Evolutionary conservation across 2,888 invertebrate species (phyloP), one percentile per base, ranked within the genome.

Genomic region (Caenorhabditis sinica): DNA sequence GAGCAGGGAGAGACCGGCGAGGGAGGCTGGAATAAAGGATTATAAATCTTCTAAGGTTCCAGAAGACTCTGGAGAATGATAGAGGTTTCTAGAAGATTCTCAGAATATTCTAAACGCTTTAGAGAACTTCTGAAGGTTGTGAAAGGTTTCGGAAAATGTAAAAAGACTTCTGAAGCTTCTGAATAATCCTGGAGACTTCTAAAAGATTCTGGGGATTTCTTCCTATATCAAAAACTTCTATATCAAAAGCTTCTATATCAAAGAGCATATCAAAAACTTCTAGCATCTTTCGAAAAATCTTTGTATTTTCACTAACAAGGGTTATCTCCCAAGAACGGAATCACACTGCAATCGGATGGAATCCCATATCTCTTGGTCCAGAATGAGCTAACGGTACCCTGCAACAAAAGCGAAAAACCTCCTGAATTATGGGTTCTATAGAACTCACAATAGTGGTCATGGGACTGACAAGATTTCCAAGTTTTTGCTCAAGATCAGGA

Each of bases 261-360:
- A n/a, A n/a, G n/a, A n/a, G n/a, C n/a, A n/a, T n/a, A n/a, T n/a
- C n/a, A n/a, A n/a, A n/a, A n/a, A n/a, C n/a, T 40, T 40, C 40
- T 11, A 11, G 40, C 8, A 6, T 11, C 6, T 11, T 40, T 13
- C 13, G 2, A 20, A 49, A 11, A 5, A 13, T 20, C 20, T 45
- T 45, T 20, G 6, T 2, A 23, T n/a, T 49, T 5, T 49, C 25
- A 66, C 83, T 58, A 71, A 1, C 96, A 95, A 30, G 97, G 96
- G 94, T 98, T 98, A 93, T 98, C 98, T 0, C 98, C 98, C 0
- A 97, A 97, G 93, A 97, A 97, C 0, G 96, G 96, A 4, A 96
- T 94, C 2, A 98, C 95, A 90, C 95, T 94, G 93, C 98, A 98
- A 17, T 95, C 94, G 0, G 95, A 93, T 86, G 95, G 94, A 93